Conservation (phyloP, 2,888 invertebrate genomes). For the Cyclophora punctaria region DNA sequence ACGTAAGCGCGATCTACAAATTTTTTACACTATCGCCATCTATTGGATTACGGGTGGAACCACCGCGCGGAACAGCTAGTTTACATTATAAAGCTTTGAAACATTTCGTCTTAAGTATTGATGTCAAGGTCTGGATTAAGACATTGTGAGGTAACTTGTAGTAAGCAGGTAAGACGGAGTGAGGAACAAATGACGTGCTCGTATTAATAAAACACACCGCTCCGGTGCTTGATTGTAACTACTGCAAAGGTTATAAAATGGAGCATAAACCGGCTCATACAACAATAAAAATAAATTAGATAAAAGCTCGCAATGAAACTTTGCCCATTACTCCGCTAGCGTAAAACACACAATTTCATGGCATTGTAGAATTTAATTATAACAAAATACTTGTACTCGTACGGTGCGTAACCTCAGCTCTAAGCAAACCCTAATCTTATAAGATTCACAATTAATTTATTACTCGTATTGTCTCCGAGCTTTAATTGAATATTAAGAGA, state of each 20-base stretch:
- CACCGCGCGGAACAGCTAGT: too few relatives aligned
- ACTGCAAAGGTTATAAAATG: slow-evolving; percentile 54
- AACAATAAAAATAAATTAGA: slow-evolving; percentile 73
- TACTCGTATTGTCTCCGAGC: background rate
- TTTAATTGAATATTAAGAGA: too few relatives aligned
- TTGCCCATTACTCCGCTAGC: slow-evolving; percentile 53
- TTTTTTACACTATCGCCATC: too few relatives aligned
- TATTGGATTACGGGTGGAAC: too few relatives aligned
- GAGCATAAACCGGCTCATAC: slow-evolving; percentile 59
- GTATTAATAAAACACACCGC: slow-evolving; percentile 27
- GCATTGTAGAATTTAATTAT: slow-evolving; percentile 63
- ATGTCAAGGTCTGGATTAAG: too few relatives aligned
- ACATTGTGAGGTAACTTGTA: background rate
- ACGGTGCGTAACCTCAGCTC: slow-evolving; percentile 7
- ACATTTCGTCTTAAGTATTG: too few relatives aligned
- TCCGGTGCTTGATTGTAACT: slow-evolving; percentile 42
- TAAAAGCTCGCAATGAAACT: slow-evolving; percentile 70
- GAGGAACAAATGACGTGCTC: background rate
- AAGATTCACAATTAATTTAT: slow-evolving; percentile 8
- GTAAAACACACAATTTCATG: slow-evolving; percentile 59
- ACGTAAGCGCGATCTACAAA: too few relatives aligned
- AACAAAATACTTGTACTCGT: slow-evolving; percentile 41
- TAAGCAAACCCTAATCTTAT: slow-evolving; percentile 14
- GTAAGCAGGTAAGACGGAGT: background rate
- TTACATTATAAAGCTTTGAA: too few relatives aligned